Conservation (phyloP, 2,888 invertebrate genomes). For the Campoplex capitator region DNA sequence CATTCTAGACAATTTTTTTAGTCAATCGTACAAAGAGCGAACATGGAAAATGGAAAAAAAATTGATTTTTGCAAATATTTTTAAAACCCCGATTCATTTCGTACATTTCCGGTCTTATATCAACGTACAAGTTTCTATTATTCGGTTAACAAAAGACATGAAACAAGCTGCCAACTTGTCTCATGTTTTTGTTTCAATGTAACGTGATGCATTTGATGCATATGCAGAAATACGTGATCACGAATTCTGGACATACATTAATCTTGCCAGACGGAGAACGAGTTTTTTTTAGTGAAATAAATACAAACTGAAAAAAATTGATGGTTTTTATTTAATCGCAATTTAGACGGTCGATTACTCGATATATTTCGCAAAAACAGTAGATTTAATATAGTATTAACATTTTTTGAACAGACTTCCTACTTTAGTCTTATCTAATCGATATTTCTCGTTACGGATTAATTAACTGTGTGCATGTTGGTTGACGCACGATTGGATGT, state of each 20-base stretch:
- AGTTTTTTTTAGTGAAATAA: neutral
- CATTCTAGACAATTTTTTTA: neutral
- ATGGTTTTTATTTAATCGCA: conserved; percentile 13
- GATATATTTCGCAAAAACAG: neutral
- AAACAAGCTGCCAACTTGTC: neutral
- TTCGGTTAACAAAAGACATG: neutral
- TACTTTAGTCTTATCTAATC: neutral
- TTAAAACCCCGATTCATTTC: neutral
- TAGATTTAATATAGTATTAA: neutral
- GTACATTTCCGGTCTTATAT: neutral
- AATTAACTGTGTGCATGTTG: neutral
- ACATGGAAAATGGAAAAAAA: neutral
- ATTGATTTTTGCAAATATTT: neutral
- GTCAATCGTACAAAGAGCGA: neutral
- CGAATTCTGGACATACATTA: neutral
- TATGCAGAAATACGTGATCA: neutral
- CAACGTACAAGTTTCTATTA: neutral
- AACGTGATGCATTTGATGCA: neutral
- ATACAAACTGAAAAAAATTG: conserved; percentile 2
- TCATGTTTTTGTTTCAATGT: neutral
- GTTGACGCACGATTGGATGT: neutral
- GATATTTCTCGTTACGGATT: neutral
- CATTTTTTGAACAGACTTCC: neutral
- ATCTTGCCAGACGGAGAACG: neutral
- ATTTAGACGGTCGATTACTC: conserved; percentile 16